Conservation (phyloP, 2,113 vertebrate species). For the Callocephalon fimbriatum region DNA sequence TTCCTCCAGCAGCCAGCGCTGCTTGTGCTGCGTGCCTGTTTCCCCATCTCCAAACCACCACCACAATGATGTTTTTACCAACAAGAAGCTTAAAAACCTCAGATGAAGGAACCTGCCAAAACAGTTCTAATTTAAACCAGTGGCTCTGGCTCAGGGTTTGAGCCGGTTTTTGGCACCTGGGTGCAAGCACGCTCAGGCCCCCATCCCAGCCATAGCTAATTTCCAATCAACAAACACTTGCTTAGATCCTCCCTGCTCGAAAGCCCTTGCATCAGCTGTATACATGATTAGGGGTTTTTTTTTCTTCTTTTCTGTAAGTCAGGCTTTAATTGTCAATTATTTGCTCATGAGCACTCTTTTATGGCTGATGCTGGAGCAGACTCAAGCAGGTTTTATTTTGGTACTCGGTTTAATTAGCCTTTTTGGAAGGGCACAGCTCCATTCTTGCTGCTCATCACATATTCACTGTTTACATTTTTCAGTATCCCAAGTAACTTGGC, state of each 20-base stretch:
- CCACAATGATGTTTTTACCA: neutral
- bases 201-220: neutral
- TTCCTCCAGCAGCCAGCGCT: accelerated
- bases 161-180: neutral
- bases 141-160: neutral
- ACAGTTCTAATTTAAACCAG: neutral
- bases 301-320: neutral
- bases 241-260: neutral
- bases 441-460: conserved; percentile 47
- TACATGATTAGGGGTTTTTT: neutral
- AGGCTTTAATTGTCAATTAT: conserved; percentile 41
- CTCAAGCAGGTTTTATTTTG: conserved; percentile 63
- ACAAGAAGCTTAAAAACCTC: neutral
- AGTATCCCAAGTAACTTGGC: conserved; percentile 34
- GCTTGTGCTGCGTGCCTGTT: neutral
- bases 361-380: conserved; percentile 6
- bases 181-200: neutral
- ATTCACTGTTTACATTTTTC: conserved; percentile 51
- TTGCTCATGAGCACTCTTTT: conserved; percentile 10
- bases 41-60: neutral
- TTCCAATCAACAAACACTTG: neutral
- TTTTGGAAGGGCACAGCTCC: conserved; percentile 28
- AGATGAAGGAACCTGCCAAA: neutral
- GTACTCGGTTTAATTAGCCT: conserved; percentile 61
- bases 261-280: neutral